Evolutionary conservation across 2,797 vertebrate species (phyloP).

Genomic region (Tapera naevia): DNA sequence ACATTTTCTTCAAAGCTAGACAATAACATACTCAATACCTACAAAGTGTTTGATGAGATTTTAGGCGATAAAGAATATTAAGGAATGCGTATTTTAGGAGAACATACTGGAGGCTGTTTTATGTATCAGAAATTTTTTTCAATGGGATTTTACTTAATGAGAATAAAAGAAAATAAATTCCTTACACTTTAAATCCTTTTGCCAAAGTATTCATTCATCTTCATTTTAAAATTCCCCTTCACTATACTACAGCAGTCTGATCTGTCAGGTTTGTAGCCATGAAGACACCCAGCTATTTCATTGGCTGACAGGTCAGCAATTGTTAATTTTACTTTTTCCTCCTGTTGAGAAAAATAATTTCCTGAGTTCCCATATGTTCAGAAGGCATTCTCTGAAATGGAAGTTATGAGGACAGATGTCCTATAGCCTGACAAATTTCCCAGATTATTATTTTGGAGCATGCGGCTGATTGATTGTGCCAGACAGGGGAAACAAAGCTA

Average conservation of each 20-base stretch:
- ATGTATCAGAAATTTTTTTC: background rate
- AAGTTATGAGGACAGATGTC: background rate
- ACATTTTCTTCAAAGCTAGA: slow-evolving; percentile 37
- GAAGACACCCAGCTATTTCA: background rate
- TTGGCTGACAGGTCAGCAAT: background rate
- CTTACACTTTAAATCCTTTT: background rate
- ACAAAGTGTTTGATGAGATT: slow-evolving; percentile 22
- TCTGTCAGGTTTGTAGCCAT: background rate
- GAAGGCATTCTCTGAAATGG: background rate
- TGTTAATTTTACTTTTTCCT: background rate
- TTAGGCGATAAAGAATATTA: slow-evolving; percentile 36
- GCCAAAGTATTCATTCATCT: background rate
- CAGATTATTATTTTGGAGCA: background rate
- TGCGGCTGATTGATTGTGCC: background rate
- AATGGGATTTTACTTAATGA: background rate
- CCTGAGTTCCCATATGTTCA: background rate
- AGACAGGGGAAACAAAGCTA: background rate
- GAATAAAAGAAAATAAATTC: background rate
- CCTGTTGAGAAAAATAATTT: background rate
- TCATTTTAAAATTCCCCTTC: background rate
- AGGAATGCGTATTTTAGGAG: background rate
- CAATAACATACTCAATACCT: slow-evolving; percentile 10
- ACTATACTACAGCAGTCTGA: background rate
- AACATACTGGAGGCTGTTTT: background rate
- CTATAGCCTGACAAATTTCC: background rate